phyloP scores from a whole-genome alignment of 1,140 invertebrate species.

The Helicorthomorpha holstii region DNA sequence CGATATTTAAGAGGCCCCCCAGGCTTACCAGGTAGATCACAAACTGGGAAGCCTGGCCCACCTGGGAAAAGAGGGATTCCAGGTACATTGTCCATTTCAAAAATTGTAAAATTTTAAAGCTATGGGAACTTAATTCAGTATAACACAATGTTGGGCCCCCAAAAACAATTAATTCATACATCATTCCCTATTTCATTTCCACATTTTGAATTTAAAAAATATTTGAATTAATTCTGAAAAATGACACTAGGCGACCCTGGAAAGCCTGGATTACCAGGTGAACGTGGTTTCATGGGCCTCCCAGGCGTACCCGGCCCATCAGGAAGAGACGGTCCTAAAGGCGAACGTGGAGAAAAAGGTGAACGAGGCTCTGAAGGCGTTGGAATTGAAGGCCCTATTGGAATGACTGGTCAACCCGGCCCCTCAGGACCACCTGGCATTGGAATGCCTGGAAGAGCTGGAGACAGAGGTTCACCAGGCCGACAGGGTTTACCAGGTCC shows the following conservation, averaged over 20 bases:
- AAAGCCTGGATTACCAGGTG: slow-evolving; percentile 30
- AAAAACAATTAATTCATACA: too few relatives aligned
- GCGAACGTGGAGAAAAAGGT: slow-evolving; percentile 48
- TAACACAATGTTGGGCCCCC: too few relatives aligned
- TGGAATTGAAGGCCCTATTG: slow-evolving; percentile 46
- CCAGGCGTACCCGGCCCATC: slow-evolving; percentile 37
- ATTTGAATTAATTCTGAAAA: too few relatives aligned
- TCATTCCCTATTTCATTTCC: not conserved
- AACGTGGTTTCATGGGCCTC: slow-evolving; percentile 45
- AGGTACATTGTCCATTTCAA: slow-evolving; percentile 21
- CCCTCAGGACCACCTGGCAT: slow-evolving; percentile 40
- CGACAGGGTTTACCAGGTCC: slow-evolving; percentile 23
- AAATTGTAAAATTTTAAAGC: too few relatives aligned
- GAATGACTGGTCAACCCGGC: slow-evolving; percentile 44
- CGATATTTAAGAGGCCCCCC: slow-evolving; percentile 32
- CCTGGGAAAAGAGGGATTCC: slow-evolving; percentile 29
- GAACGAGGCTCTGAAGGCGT: slow-evolving; percentile 46
- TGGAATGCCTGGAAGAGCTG: slow-evolving; percentile 36
- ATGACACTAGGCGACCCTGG: slow-evolving; percentile 38
- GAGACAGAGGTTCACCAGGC: slow-evolving; percentile 35
- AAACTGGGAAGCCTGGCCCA: slow-evolving; percentile 23
- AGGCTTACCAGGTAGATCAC: slow-evolving; percentile 29
- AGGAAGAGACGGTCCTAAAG: slow-evolving; percentile 34
- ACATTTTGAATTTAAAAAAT: too few relatives aligned
- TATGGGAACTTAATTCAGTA: too few relatives aligned